Evolutionary conservation across 2,797 vertebrate genomes (phyloP), one percentile per base, ranked within the genome.

Genomic region (Hoplostethus mediterraneus): DNA sequence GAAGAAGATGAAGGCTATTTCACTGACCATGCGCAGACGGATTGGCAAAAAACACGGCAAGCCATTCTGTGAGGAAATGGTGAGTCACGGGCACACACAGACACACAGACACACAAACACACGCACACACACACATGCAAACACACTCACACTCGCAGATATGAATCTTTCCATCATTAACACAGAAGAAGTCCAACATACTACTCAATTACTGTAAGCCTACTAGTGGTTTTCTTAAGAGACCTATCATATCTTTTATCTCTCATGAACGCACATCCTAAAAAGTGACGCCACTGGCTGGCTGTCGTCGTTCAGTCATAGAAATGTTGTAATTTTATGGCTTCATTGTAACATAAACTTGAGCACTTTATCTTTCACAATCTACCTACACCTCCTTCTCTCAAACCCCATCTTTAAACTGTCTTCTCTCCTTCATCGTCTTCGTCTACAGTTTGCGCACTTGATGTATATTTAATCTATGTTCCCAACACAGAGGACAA

Each of bases 1-100:
- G 30, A 99, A 98, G 92, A 99, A 97, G 91, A 97, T 99, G 96
- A 96, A 96, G 86, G 95, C 94, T 30, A 99, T 99, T 89, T 98
- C 97, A 10, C 90, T 97, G 87, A 99, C 98, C 53, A 98, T 99
- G 97, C 95, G 94, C 88, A 95, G 95, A 86, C 98, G 93, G 92
- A 96, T 96, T 94, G 95, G 95, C 31, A 99, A 95, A 91, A 99
- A 97, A 75, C 97, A 97, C 17, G 83, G 84, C 79, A 98, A 97
- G 88, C 93, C 95, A 17, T 91, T 96, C n/a, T 95, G 95, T 0
- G 97, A 98, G 67, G 98, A 99, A 42, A 90, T 73, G 65, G 97
- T 98, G 92, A 96, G 94, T 90, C 44, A 60, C 33, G 31, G 2
- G 5, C 44, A 54, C 9, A 73, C 3, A 44, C 7, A 71, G 33